Conservation (phyloP, 2,888 invertebrate genomes). For the Hypercompe scribonia region DNA sequence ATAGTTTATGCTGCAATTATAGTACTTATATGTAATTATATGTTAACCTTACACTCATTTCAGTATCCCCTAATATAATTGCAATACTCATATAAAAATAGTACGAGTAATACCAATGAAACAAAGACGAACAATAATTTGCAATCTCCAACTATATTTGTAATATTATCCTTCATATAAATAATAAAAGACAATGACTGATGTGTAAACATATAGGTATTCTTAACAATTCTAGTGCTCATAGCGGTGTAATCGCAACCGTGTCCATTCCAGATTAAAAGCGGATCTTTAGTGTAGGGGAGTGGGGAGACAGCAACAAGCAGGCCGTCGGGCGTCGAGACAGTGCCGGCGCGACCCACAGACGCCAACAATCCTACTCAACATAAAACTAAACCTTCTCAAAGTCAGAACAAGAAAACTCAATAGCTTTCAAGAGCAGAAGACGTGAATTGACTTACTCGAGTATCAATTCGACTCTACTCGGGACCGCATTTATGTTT, state of each 20-base stretch:
- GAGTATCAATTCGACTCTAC: constrained; percentile 60
- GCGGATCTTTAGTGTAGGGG: constrained; percentile 52
- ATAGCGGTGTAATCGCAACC: constrained; percentile 38
- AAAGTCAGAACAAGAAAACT: constrained; percentile 65
- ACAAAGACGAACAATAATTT: constrained; percentile 5
- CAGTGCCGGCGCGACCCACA: constrained; percentile 73
- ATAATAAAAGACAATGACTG: constrained; percentile 11
- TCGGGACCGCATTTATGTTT: constrained; percentile 45
- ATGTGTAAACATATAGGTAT: constrained; percentile 31
- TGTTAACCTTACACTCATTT: too few relatives aligned
- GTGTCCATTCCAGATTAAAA: constrained; percentile 55
- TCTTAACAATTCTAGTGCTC: constrained; percentile 40
- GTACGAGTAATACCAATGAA: background rate
- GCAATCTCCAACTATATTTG: constrained; percentile 9
- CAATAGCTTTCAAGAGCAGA: constrained; percentile 68
- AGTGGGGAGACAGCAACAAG: constrained; percentile 66
- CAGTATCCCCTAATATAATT: background rate
- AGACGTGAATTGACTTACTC: constrained; percentile 61
- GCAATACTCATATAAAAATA: too few relatives aligned
- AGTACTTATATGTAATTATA: too few relatives aligned
- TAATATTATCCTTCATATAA: constrained; percentile 20
- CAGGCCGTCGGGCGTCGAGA: constrained; percentile 59
- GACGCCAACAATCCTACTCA: constrained; percentile 79
- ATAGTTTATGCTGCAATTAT: background rate
- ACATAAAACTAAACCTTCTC: constrained; percentile 78